Percentiles rank a stretch among this genome's conserved stretches.
Evolutionary conservation across 2,797 vertebrate species (phyloP).

Genomic region (Microctenopoma lineatum): DNA sequence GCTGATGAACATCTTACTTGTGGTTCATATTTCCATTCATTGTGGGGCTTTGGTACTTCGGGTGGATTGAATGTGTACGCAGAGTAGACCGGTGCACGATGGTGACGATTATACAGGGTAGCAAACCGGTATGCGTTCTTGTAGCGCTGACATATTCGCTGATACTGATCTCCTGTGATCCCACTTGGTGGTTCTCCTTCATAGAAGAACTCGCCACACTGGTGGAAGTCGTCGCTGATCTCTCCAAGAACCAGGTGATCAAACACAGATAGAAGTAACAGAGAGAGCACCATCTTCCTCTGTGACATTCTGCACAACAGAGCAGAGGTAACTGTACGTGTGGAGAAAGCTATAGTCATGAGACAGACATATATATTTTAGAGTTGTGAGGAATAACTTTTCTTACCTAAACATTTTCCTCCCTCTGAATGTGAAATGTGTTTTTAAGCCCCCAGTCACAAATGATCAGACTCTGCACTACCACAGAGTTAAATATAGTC

Average conservation of each 20-base stretch:
- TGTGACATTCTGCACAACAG: neutral
- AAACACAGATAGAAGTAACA: slow-evolving; percentile 3
- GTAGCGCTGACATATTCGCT: neutral
- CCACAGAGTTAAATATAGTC: no score
- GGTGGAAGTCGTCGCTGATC: neutral
- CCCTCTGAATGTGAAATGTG: no score
- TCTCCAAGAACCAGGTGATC: slow-evolving; percentile 1
- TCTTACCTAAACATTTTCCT: no score
- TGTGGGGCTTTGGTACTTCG: no score
- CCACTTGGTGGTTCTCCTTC: neutral
- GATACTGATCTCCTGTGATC: neutral
- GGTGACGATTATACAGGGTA: neutral
- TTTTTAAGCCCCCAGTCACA: no score
- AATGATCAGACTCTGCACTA: no score
- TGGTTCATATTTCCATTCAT: neutral
- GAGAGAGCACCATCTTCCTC: neutral
- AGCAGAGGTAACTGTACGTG: neutral
- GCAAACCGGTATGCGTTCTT: neutral
- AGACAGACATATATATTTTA: no score
- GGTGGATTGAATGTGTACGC: neutral
- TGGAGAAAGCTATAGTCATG: neutral
- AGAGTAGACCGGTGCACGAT: neutral
- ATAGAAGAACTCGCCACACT: slow-evolving; percentile 3
- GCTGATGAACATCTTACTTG: slow-evolving; percentile 1
- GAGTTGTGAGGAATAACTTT: no score